Evolutionary conservation across 2,888 invertebrate species (phyloP).

Genomic region (Toxonevra muliebris): DNA sequence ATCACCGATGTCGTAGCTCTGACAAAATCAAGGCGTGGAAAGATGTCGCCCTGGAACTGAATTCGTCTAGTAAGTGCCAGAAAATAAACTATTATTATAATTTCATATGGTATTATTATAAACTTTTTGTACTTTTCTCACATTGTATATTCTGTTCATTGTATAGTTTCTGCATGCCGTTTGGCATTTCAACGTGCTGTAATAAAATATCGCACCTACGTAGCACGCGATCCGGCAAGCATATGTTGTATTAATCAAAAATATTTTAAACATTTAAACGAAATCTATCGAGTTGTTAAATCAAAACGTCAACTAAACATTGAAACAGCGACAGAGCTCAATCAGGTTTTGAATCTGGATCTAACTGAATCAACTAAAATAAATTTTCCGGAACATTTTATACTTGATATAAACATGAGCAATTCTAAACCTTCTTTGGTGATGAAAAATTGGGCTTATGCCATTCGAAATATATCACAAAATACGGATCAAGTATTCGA

Average conservation of each 20-base stretch:
- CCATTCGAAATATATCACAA: conserved; percentile 11
- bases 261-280: conserved; percentile 46
- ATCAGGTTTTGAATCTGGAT: conserved; percentile 29
- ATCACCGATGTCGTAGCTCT: conserved; percentile 8
- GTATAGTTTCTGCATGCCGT: conserved; percentile 46
- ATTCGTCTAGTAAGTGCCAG: conserved; percentile 40
- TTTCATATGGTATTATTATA: too few species aligned
- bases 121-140: too few species aligned
- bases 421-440: conserved; percentile 45
- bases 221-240: conserved; percentile 38
- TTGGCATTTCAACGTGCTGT: conserved; percentile 43
- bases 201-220: conserved; percentile 40
- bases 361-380: conserved; percentile 18
- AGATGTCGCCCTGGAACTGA: conserved; percentile 43
- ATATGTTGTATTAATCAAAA: conserved; percentile 44
- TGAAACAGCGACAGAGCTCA: conserved; percentile 39
- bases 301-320: conserved; percentile 26
- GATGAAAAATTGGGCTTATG: conserved; percentile 50
- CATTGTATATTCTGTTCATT: not conserved
- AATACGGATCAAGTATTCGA: not conserved
- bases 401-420: conserved; percentile 50
- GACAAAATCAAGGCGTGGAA: conserved; percentile 49
- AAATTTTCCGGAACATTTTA: conserved; percentile 43
- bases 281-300: conserved; percentile 41
- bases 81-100: too few species aligned